phyloP scores from a whole-genome alignment of 1,140 invertebrate species.

The Augochlora pura region DNA sequence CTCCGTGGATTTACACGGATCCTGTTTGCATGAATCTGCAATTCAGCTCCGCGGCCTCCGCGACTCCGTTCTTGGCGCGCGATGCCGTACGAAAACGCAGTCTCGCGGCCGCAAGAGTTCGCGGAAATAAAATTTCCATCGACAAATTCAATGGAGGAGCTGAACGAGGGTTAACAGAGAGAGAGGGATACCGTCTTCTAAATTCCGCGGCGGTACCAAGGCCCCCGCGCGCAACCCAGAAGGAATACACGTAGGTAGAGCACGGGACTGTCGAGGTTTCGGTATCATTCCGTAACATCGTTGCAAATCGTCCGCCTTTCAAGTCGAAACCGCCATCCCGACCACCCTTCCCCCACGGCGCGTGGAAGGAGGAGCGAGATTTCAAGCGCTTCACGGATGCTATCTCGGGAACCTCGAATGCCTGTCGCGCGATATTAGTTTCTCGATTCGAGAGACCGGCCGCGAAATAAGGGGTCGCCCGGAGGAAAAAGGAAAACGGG shows the following conservation, averaged over 20 bases:
- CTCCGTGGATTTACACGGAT: too few relatives aligned
- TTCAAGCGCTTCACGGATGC: not conserved
- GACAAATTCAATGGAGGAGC: too few relatives aligned
- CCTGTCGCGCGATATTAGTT: slow-evolving; percentile 43
- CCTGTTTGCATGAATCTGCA: too few relatives aligned
- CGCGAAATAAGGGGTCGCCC: slow-evolving; percentile 25
- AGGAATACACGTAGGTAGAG: not conserved
- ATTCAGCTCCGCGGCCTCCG: too few relatives aligned
- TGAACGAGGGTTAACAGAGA: too few relatives aligned
- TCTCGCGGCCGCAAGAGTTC: too few relatives aligned
- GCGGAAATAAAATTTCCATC: too few relatives aligned
- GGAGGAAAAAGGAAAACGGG: slow-evolving; percentile 4
- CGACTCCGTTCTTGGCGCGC: too few relatives aligned
- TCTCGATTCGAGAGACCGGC: slow-evolving; percentile 26
- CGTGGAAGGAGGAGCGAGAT: not conserved
- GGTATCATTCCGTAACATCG: not conserved
- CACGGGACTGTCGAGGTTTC: not conserved
- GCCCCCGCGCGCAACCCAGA: not conserved
- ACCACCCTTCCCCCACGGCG: not conserved
- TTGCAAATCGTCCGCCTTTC: slow-evolving; percentile 11
- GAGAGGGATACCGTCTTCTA: too few relatives aligned
- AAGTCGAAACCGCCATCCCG: not conserved
- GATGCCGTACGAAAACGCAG: too few relatives aligned
- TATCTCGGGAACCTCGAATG: slow-evolving; percentile 11
- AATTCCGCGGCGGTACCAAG: too few relatives aligned